Percentiles rank a stretch among this genome's conserved stretches.
Conservation (phyloP, 2,797 vertebrate genomes). For the Chiroxiphia lanceolata region DNA sequence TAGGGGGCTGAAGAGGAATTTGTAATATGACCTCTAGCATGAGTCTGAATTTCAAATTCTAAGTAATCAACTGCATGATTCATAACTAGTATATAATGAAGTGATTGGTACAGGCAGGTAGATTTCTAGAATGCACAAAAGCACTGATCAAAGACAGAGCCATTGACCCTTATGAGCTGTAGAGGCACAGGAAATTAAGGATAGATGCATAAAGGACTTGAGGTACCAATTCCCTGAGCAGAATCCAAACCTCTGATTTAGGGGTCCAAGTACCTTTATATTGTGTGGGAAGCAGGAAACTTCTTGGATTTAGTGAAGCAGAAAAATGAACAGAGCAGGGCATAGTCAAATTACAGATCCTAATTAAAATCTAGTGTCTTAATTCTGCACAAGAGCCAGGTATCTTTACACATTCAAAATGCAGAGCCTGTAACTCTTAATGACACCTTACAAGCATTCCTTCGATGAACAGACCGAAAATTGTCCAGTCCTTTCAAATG, state of each 20-base stretch:
- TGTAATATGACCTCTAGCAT: background rate
- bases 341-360: background rate
- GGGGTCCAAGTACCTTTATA: background rate
- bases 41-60: background rate
- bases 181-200: background rate
- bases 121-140: background rate
- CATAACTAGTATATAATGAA: background rate
- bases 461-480: background rate
- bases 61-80: background rate
- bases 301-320: background rate
- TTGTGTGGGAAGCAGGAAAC: background rate
- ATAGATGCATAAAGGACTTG: background rate
- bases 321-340: background rate
- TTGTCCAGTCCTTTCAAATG: background rate
- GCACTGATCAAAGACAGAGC: background rate
- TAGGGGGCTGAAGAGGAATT: background rate
- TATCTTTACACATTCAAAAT: background rate
- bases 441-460: background rate
- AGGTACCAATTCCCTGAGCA: background rate
- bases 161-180: background rate
- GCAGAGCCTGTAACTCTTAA: background rate
- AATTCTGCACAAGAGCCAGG: fast-evolving
- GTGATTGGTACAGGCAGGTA: background rate
- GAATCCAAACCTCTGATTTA: background rate
- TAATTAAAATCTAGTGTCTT: background rate